Evolutionary conservation across 2,888 invertebrate genomes (phyloP).

Genomic region (Aricia artaxerxes): DNA sequence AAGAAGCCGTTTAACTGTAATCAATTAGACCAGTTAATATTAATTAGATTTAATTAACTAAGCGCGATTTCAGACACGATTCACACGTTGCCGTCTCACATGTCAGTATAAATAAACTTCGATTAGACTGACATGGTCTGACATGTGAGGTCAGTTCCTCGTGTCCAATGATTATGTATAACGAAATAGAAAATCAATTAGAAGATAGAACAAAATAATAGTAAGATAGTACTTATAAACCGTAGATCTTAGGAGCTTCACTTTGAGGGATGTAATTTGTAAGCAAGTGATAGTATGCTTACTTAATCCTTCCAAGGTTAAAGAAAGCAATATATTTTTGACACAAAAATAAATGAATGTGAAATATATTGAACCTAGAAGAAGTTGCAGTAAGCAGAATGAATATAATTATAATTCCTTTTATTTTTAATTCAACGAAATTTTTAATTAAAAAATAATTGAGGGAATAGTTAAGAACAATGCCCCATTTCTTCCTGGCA

Average conservation of each 20-base stretch:
- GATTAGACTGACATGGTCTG: neutral
- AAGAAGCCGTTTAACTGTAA: slow-evolving; percentile 32
- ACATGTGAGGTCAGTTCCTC: neutral
- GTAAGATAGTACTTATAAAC: no score
- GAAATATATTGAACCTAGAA: neutral
- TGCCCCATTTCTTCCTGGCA: slow-evolving; percentile 29
- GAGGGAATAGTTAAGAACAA: neutral
- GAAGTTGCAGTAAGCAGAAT: no score
- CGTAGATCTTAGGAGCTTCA: no score
- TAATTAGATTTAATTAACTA: slow-evolving; percentile 49
- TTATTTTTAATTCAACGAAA: neutral
- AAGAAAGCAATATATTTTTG: no score
- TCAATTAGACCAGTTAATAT: slow-evolving; percentile 47
- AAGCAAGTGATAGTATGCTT: neutral
- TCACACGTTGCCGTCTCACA: slow-evolving; percentile 47
- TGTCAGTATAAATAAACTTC: slow-evolving; percentile 46
- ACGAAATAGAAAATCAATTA: neutral
- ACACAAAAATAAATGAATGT: no score
- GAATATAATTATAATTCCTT: neutral
- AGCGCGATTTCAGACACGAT: slow-evolving; percentile 48
- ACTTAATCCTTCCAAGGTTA: neutral
- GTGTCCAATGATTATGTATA: neutral
- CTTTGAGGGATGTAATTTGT: no score
- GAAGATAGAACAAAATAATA: neutral
- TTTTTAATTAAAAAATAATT: slow-evolving; percentile 11